Conservation (phyloP, 1,140 invertebrate species). For the Cyclina sinensis region DNA sequence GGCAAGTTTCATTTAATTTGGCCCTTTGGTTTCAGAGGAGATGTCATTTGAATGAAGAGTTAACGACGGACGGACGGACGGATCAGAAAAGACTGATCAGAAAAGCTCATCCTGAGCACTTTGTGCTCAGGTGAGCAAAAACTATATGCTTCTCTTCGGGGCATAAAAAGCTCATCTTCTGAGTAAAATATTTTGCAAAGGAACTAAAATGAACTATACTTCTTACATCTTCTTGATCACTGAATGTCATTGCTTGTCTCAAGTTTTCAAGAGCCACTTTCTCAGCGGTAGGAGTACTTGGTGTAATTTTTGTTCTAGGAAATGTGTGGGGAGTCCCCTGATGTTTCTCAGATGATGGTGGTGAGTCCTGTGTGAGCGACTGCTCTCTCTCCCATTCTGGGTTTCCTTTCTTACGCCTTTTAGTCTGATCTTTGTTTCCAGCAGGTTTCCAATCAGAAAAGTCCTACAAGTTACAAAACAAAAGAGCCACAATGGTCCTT, state of each 20-base stretch:
- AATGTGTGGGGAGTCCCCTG: slow-evolving; percentile 81
- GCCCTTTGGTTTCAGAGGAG: no score
- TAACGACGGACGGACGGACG: no score
- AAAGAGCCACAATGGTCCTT: no score
- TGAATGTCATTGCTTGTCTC: slow-evolving; percentile 82
- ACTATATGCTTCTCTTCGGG: no score
- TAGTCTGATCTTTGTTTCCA: slow-evolving; percentile 76
- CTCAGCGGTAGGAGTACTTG: slow-evolving; percentile 80
- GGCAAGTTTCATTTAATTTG: no score
- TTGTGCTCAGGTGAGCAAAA: no score
- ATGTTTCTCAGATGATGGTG: slow-evolving; percentile 79
- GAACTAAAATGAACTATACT: no score
- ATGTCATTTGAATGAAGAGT: no score
- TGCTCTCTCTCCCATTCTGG: slow-evolving; percentile 83
- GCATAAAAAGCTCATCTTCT: no score
- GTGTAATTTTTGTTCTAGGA: slow-evolving; percentile 81
- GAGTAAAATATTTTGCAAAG: no score
- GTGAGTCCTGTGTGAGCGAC: slow-evolving; percentile 82
- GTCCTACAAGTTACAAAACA: slow-evolving; percentile 73
- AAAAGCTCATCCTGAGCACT: no score
- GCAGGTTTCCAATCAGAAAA: slow-evolving; percentile 83
- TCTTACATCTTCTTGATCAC: slow-evolving; percentile 84
- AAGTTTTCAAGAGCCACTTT: slow-evolving; percentile 83
- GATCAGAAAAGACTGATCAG: no score
- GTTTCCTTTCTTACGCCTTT: slow-evolving; percentile 83